Evolutionary conservation across 2,113 vertebrate species (phyloP).

Genomic region (Spea multiplicata): DNA sequence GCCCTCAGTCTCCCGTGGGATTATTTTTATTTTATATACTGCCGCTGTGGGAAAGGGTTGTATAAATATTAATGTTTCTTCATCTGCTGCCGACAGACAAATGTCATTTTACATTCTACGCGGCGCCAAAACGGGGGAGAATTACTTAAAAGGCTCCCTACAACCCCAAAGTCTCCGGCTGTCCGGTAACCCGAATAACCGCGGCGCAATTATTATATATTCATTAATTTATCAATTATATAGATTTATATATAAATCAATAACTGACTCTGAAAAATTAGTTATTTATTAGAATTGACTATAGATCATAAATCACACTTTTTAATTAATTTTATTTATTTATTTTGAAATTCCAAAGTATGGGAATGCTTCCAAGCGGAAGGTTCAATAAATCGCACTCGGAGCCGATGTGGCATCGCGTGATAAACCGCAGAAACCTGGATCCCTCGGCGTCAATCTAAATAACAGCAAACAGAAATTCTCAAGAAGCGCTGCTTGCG

Average conservation of each 20-base stretch:
- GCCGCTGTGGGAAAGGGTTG: too few relatives aligned
- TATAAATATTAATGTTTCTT: too few relatives aligned
- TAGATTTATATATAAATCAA: constrained; percentile 50
- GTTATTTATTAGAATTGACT: constrained; percentile 48
- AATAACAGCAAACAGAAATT: constrained; percentile 34
- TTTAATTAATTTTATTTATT: constrained; percentile 62
- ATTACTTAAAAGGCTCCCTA: constrained; percentile 44
- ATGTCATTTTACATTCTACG: neutral
- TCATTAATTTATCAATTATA: too few relatives aligned
- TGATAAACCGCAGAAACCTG: constrained; percentile 62
- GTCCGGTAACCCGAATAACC: constrained; percentile 51
- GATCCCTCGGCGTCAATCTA: constrained; percentile 42
- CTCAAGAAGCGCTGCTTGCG: neutral
- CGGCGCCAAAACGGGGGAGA: constrained; percentile 40
- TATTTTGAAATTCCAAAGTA: constrained; percentile 62
- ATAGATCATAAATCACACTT: constrained; percentile 59
- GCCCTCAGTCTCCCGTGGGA: too few relatives aligned
- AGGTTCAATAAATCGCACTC: constrained; percentile 64
- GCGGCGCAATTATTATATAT: constrained; percentile 51
- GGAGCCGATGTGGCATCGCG: constrained; percentile 64
- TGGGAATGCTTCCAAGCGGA: constrained; percentile 61
- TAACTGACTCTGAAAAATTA: constrained; percentile 58
- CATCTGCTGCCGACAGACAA: too few relatives aligned
- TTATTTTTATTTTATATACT: too few relatives aligned
- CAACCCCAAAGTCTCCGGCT: constrained; percentile 26